Conservation (phyloP, 2,888 invertebrate species). For the Horisme vitalbata region DNA sequence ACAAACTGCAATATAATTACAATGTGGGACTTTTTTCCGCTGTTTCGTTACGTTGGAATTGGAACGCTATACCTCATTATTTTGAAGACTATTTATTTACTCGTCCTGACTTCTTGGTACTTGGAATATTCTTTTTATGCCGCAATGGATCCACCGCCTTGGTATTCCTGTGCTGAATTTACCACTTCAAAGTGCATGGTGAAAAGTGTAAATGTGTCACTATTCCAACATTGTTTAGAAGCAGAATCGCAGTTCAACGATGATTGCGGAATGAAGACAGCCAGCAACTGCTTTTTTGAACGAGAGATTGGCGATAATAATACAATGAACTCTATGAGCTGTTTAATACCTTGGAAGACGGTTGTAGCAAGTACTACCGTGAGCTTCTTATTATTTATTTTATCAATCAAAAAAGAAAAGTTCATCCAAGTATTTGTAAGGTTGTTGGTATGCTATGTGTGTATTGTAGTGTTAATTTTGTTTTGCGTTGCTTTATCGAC, state of each 20-base stretch:
- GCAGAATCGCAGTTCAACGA: slow-evolving; percentile 56
- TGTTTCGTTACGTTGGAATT: slow-evolving; percentile 61
- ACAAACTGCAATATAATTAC: slow-evolving; percentile 59
- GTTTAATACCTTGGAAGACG: slow-evolving; percentile 56
- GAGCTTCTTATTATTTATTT: slow-evolving; percentile 48
- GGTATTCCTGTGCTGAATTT: slow-evolving; percentile 64
- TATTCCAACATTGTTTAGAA: slow-evolving; percentile 71
- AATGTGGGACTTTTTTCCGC: slow-evolving; percentile 68
- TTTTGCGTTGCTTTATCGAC: slow-evolving; percentile 61
- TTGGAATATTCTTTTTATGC: slow-evolving; percentile 62
- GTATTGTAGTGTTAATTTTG: slow-evolving; percentile 49
- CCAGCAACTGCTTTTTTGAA: slow-evolving; percentile 64
- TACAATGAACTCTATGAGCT: slow-evolving; percentile 40
- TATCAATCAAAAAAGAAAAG: slow-evolving; percentile 58
- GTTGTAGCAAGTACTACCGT: slow-evolving; percentile 43
- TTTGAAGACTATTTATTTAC: slow-evolving; percentile 55
- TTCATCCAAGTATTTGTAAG: slow-evolving; percentile 51
- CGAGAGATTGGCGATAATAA: slow-evolving; percentile 60
- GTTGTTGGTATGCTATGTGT: slow-evolving; percentile 47
- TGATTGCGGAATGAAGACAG: slow-evolving; percentile 70
- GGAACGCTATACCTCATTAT: slow-evolving; percentile 54
- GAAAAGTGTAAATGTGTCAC: slow-evolving; percentile 61
- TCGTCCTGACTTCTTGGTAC: slow-evolving; percentile 63
- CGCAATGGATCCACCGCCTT: slow-evolving; percentile 61
- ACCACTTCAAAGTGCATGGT: slow-evolving; percentile 63